Conservation (phyloP, 2,888 invertebrate genomes). For the Ophion ventricosus region DNA sequence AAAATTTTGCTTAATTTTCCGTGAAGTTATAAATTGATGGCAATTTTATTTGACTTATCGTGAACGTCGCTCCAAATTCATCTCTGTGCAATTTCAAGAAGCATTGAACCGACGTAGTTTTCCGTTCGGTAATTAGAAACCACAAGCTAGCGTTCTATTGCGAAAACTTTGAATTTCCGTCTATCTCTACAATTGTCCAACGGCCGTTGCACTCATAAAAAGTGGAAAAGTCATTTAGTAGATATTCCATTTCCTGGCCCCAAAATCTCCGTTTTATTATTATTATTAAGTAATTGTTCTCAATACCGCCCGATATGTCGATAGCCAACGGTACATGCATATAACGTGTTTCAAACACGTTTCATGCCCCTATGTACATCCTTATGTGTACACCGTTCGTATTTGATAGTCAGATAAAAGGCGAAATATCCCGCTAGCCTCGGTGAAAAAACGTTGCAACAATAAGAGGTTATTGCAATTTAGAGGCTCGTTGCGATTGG, state of each 20-base stretch:
- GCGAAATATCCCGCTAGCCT: conserved; percentile 13
- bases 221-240: not conserved
- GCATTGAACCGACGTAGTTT: not conserved
- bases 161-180: not conserved
- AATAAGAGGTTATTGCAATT: conserved; percentile 39
- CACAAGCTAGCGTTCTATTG: not conserved
- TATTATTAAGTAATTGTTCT: not conserved
- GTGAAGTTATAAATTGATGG: no score
- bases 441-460: conserved; percentile 34
- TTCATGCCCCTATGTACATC: not conserved
- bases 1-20: no score
- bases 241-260: not conserved
- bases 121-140: not conserved
- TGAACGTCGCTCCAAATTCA: no score
- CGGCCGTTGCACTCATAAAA: not conserved
- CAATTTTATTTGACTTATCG: no score
- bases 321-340: not conserved
- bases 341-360: not conserved
- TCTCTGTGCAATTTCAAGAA: not conserved
- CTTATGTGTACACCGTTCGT: not conserved
- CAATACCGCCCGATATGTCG: not conserved
- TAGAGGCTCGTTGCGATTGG: conserved; percentile 46
- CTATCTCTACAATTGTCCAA: no score
- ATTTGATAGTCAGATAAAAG: conserved; percentile 12
- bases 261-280: not conserved